phyloP scores from a whole-genome alignment of 2,113 vertebrate species.

The Sebastes fasciatus region DNA sequence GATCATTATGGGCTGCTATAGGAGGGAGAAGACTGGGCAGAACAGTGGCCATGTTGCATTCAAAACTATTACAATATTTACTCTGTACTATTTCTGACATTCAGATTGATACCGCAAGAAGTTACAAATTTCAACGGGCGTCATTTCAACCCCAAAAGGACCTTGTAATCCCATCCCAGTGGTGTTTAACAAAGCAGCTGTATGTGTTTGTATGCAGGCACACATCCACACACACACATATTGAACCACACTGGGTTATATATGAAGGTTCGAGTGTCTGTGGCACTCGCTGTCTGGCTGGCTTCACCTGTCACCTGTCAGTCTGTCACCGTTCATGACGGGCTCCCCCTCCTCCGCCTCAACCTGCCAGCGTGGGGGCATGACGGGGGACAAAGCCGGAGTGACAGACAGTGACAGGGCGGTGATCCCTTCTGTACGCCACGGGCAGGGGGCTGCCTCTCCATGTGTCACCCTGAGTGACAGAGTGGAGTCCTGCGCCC shows the following conservation, averaged over 20 bases:
- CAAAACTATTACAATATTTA: background rate
- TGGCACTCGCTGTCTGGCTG: slow-evolving; percentile 37
- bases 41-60: background rate
- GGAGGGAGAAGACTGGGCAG: background rate
- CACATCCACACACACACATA: slow-evolving; percentile 10
- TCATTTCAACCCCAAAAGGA: slow-evolving; percentile 17
- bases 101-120: background rate
- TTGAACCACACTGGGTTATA: slow-evolving; percentile 31
- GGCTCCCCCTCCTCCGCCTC: background rate
- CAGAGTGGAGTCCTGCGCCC: slow-evolving; percentile 66
- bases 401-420: slow-evolving; percentile 74
- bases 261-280: slow-evolving; percentile 37
- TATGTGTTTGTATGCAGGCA: slow-evolving; percentile 29
- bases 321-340: slow-evolving; percentile 61
- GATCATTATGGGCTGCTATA: background rate
- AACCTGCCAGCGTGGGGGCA: slow-evolving; percentile 59
- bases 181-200: slow-evolving; percentile 30
- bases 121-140: background rate
- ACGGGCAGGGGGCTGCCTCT: slow-evolving; percentile 55
- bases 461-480: slow-evolving; percentile 74
- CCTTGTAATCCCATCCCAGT: slow-evolving; percentile 18
- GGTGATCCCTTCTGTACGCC: slow-evolving; percentile 61
- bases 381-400: slow-evolving; percentile 68
- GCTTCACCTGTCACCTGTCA: slow-evolving; percentile 81
- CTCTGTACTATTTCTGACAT: slow-evolving; percentile 11